Evolutionary conservation across 2,797 vertebrate species (phyloP), one percentile per base, ranked within the genome.

Genomic region (Ceryle rudis): DNA sequence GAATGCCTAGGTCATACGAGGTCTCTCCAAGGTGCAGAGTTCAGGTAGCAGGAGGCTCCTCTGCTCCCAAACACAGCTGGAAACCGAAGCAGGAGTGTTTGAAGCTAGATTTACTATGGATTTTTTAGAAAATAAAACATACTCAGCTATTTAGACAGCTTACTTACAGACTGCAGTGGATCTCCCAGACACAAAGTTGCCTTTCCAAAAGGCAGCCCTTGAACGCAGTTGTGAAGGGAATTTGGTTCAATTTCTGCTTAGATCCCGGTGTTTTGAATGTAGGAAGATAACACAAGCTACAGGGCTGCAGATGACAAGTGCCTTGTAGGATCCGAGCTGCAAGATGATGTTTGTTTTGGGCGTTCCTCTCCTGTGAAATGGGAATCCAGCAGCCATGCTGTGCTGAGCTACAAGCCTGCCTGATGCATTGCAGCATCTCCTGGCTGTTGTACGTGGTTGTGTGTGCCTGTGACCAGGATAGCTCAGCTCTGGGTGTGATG

Each of bases 1-100:
- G 2, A 69, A 11, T 11, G 33, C 12, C 41, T 61, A 0, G 0
- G 62, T 72, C 26, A 10, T 0, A 0, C 3, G 2, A 37, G 39
- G 33, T 86, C 55, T 66, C 33, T 31, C 28, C 17, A 11, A 60
- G 67, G 65, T 46, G 66, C 55, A 66, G 52, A 52, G 20, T 14
- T 74, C 33, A 31, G 39, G 55, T 35, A 51, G 10, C 41, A 62
- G 29, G 71, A 91, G 89, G 39, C 11, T 79, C 51, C n/a, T 21
- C 35, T 51, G 21, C 64, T 87, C 60, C 79, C 89, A 77, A 15
- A n/a, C 28, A 19, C 33, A 61, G 61, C 78, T 92, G 70, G 60
- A 54, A 70, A 54, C 29, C 39, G 49, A 19, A 58, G 54, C 54
- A 77, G 81, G 47, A 64, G 21, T 11, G 11, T 33, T 64, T 73